phyloP scores from a whole-genome alignment of 2,113 vertebrate genomes.

The Willisornis vidua region DNA sequence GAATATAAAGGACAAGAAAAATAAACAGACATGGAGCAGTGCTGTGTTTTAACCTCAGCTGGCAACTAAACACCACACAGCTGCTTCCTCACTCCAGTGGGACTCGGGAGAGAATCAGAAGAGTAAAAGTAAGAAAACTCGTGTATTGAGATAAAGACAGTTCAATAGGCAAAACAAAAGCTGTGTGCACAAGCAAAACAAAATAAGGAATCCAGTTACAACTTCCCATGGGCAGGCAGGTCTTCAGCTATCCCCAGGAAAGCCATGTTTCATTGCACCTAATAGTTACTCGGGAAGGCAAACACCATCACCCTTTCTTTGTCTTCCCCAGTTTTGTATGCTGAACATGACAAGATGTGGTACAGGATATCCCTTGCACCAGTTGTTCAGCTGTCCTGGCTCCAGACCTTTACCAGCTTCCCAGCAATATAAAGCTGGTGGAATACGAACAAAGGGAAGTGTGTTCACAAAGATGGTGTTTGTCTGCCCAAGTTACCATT shows the following conservation, averaged over 20 bases:
- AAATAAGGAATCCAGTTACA: not conserved
- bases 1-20: not conserved
- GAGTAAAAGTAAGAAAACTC: not conserved
- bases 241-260: not conserved
- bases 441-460: not conserved
- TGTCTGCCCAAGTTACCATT: not conserved
- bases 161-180: not conserved
- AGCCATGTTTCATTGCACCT: not conserved
- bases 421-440: not conserved
- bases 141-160: not conserved
- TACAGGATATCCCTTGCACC: not conserved
- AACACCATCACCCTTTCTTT: not conserved
- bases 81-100: not conserved
- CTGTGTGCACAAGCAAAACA: not conserved
- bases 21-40: not conserved
- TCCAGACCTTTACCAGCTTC: not conserved
- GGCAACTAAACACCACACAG: not conserved
- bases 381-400: rapidly evolving
- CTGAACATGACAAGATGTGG: rapidly evolving
- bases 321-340: too few species aligned
- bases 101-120: not conserved
- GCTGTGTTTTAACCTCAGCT: not conserved
- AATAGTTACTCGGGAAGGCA: not conserved
- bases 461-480: rapidly evolving
- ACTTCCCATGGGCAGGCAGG: not conserved